Evolutionary conservation across 2,888 invertebrate genomes (phyloP).

Genomic region (Petrolisthes manimaculis): DNA sequence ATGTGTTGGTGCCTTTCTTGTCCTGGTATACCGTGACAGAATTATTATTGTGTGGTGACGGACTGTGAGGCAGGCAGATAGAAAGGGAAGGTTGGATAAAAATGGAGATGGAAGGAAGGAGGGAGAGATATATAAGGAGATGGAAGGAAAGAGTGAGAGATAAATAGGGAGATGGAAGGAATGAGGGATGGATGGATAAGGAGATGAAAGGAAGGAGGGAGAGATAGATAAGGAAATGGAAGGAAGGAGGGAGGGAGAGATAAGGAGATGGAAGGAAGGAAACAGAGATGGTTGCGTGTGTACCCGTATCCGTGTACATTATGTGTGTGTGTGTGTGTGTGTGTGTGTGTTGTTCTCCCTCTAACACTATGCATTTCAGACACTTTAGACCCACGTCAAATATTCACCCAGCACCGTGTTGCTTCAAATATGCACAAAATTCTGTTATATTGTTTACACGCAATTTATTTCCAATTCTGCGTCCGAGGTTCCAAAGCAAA

Average conservation of each 20-base stretch:
- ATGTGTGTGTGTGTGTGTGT: too few relatives aligned
- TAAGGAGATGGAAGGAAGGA: neutral
- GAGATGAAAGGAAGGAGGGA: neutral
- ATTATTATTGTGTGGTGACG: slow-evolving; percentile 44
- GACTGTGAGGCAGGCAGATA: neutral
- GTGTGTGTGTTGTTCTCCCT: neutral
- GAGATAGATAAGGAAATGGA: neutral
- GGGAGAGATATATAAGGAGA: neutral
- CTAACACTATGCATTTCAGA: slow-evolving; percentile 3
- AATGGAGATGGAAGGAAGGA: neutral
- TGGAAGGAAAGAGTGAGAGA: neutral
- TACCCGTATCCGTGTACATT: too few relatives aligned
- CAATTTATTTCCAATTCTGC: neutral
- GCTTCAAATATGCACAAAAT: slow-evolving; percentile 11
- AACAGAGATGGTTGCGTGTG: neutral
- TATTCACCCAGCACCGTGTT: slow-evolving; percentile 12
- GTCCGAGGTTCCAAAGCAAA: neutral
- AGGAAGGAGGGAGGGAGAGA: neutral
- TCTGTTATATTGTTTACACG: slow-evolving; percentile 15
- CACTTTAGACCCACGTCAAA: neutral
- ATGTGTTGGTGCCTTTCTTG: slow-evolving; percentile 27
- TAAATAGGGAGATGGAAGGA: neutral
- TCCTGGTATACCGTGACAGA: slow-evolving; percentile 48
- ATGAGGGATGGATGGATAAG: neutral
- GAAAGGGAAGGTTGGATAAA: neutral